Evolutionary conservation across 2,888 invertebrate species (phyloP), one percentile per base, ranked within the genome.

Genomic region (Halictus ligatus): DNA sequence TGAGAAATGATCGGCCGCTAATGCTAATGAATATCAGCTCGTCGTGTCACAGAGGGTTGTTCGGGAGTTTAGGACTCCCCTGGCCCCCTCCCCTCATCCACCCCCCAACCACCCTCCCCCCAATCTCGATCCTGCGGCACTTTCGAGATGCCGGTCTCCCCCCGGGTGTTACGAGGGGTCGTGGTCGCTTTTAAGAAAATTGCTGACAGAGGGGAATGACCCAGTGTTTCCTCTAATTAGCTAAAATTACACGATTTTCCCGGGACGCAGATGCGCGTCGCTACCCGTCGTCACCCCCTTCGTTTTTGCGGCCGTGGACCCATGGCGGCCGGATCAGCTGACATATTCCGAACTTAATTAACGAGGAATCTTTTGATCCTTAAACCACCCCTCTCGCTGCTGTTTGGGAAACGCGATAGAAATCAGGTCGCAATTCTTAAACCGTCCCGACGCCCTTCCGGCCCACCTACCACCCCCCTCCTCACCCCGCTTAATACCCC

Each of bases 1-100:
- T 93, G 92, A 92, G 92, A 94, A 94, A 93, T 93, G 93, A 94
- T 94, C 92, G 93, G 92, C 92, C 93, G 93, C 92, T 93, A 92
- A 93, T 93, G 92, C 92, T 94, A 94, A 94, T 94, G 94, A 94
- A 94, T 94, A 93, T 93, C 92, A 90, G 90, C 89, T 90, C 85
- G 88, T 89, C 89, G 89, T 92, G 87, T 83, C 88, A 86, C 76
- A 89, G 89, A 89, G 88, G 91, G 88, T 88, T 89, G 87, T 88
- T 91, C 89, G 21, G 84, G 86, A 88, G 90, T 88, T 90, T 87
- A 86, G 89, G 78, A 86, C 84, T 78, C 89, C 78, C 85, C 75
- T 83, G n/a, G 35, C 2, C 69, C n/a, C 15, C 69, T 21, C 86
- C 15, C 71, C 18, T 1, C 58, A 4, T 21, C 5, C n/a, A 0